Evolutionary conservation across 30 jellyfish, hydroid and myxozoan species (phyloP).

Genomic region (Aurelia aurita): DNA sequence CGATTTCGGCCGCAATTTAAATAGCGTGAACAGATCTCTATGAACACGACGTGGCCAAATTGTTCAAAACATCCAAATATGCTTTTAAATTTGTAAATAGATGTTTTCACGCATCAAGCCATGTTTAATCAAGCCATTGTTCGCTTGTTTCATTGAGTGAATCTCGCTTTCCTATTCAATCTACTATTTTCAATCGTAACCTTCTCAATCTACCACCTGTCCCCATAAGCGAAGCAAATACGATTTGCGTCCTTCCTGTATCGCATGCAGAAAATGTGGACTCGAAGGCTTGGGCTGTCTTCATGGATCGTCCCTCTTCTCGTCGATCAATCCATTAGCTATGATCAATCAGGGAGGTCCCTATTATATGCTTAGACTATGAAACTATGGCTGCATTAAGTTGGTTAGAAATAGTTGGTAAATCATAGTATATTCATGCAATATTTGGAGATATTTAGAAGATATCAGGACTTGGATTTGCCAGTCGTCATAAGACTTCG

Average conservation of each 20-base stretch:
- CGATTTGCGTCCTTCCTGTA: constrained; percentile 22
- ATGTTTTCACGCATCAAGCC: constrained; percentile 59
- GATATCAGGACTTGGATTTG: too few species aligned
- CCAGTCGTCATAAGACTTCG: too few species aligned
- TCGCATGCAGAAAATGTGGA: not conserved
- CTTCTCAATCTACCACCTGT: constrained; percentile 69
- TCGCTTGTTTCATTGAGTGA: constrained; percentile 65
- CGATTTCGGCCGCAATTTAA: constrained; percentile 35
- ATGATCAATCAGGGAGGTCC: too few species aligned
- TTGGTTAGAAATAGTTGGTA: too few species aligned
- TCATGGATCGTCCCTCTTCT: too few species aligned
- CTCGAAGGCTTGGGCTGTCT: too few species aligned
- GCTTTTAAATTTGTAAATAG: constrained; percentile 61
- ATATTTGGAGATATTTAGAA: too few species aligned
- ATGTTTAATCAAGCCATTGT: constrained; percentile 69
- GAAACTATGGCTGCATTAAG: too few species aligned
- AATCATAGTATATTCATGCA: too few species aligned
- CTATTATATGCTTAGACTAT: too few species aligned
- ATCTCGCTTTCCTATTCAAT: constrained; percentile 63
- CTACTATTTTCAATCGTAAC: constrained; percentile 23
- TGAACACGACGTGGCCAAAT: constrained; percentile 34
- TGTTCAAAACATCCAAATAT: constrained; percentile 41
- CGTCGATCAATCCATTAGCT: too few species aligned
- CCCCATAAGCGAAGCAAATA: constrained; percentile 67
- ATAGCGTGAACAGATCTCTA: constrained; percentile 39